Evolutionary conservation across 2,888 invertebrate genomes (phyloP).

Genomic region (Platycheirus rosarum): DNA sequence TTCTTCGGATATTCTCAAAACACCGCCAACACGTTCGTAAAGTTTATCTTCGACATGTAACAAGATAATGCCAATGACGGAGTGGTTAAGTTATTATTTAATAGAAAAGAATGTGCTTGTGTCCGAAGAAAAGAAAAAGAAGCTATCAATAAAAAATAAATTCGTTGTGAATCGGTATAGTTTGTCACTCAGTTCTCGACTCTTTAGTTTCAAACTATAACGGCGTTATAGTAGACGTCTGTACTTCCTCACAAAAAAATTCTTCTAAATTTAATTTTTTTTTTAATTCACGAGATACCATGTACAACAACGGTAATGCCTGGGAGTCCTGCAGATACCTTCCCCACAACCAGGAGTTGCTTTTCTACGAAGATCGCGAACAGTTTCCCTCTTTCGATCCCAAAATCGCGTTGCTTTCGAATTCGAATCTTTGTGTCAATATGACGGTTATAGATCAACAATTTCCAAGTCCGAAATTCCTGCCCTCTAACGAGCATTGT

Average conservation of each 20-base stretch:
- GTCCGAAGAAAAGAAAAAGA: constrained; percentile 14
- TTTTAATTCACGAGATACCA: neutral
- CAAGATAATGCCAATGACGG: constrained; percentile 45
- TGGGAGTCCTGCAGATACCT: constrained; percentile 55
- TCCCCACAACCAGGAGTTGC: constrained; percentile 41
- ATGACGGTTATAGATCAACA: constrained; percentile 20
- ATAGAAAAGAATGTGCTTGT: constrained; percentile 24
- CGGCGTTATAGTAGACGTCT: too few species aligned
- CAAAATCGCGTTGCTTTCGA: constrained; percentile 41
- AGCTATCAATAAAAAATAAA: constrained; percentile 20
- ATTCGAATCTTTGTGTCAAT: constrained; percentile 23
- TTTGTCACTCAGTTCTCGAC: too few species aligned
- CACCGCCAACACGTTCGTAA: neutral
- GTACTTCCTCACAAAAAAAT: too few species aligned
- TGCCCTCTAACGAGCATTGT: constrained; percentile 67
- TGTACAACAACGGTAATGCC: constrained; percentile 49
- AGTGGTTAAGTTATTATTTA: constrained; percentile 22
- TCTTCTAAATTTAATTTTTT: neutral
- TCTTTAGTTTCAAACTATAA: constrained; percentile 58
- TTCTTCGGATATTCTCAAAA: neutral
- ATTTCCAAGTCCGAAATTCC: constrained; percentile 36
- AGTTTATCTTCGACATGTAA: constrained; percentile 51
- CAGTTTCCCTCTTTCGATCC: constrained; percentile 37
- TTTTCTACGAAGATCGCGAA: constrained; percentile 57
- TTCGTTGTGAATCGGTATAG: too few species aligned